Conservation (phyloP, 2,888 invertebrate species). For the Andrena chrysosceles region DNA sequence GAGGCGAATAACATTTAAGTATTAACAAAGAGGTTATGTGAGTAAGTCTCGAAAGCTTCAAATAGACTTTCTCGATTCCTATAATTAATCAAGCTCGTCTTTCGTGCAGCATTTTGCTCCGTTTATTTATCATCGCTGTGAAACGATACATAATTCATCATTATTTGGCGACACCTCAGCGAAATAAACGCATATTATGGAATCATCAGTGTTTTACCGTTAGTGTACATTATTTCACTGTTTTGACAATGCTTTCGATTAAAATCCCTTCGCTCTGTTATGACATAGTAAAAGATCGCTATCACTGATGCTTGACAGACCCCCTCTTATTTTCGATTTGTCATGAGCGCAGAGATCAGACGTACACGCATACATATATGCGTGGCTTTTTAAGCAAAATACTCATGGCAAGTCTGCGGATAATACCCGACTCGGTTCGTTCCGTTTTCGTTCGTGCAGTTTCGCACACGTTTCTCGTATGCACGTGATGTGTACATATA, state of each 20-base stretch:
- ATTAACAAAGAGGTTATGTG: conserved; percentile 39
- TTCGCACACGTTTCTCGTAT: conserved; percentile 54
- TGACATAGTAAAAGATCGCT: conserved; percentile 48
- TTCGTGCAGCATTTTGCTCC: background rate
- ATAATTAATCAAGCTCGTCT: background rate
- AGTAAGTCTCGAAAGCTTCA: background rate
- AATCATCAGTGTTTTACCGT: conserved; percentile 72
- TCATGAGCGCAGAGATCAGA: conserved; percentile 30
- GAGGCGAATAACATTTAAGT: background rate
- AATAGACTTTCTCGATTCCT: background rate
- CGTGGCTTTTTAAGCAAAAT: conserved; percentile 25
- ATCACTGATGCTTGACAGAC: conserved; percentile 42
- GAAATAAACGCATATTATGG: conserved; percentile 15
- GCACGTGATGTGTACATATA: conserved; percentile 50
- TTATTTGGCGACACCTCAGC: conserved; percentile 1
- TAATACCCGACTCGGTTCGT: conserved; percentile 51
- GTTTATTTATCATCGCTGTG: conserved; percentile 13
- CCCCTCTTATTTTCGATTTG: conserved; percentile 43
- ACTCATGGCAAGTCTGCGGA: conserved; percentile 17
- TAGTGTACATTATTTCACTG: conserved; percentile 74
- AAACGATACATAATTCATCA: conserved; percentile 12
- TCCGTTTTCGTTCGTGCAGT: conserved; percentile 58
- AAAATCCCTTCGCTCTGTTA: conserved; percentile 39
- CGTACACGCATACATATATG: background rate
- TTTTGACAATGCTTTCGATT: conserved; percentile 37